A percentile compares a stretch with the other conserved stretches of the same genome.
Conservation (phyloP, 2,797 vertebrate genomes). For the Buphagus erythrorhynchus region DNA sequence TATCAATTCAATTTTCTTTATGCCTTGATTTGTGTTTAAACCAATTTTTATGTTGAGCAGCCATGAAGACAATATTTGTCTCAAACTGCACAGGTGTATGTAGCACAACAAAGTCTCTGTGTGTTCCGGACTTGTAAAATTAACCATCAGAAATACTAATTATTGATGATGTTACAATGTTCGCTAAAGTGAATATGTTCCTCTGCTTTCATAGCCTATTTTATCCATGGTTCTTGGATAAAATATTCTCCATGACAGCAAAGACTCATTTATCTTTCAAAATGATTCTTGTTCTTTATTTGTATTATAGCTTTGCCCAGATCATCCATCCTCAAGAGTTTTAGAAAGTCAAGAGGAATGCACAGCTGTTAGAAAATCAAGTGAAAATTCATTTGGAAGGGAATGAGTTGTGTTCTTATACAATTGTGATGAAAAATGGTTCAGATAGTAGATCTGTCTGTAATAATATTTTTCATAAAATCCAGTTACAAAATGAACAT, state of each 20-base stretch:
- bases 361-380: not conserved
- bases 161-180: not conserved
- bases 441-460: not conserved
- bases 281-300: not conserved
- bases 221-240: not conserved
- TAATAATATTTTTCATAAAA: not conserved
- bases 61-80: not conserved
- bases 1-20: not conserved
- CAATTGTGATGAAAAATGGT: not conserved
- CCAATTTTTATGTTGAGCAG: not conserved
- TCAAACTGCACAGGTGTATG: not conserved
- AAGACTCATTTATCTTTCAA: not conserved
- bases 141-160: not conserved
- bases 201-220: not conserved
- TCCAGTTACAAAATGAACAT: not conserved
- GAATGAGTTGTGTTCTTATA: not conserved
- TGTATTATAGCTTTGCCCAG: not conserved
- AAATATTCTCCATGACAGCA: not conserved
- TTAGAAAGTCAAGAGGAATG: not conserved
- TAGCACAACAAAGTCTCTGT: fast-evolving
- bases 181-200: not conserved
- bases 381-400: not conserved
- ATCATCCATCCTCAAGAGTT: not conserved
- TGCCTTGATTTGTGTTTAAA: not conserved
- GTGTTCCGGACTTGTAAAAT: not conserved